These are phyloP conservation scores for Malaclemys terrapin DNA, from an alignment of 2,113 vertebrate species.

Conservation along the genomic window DNA sequence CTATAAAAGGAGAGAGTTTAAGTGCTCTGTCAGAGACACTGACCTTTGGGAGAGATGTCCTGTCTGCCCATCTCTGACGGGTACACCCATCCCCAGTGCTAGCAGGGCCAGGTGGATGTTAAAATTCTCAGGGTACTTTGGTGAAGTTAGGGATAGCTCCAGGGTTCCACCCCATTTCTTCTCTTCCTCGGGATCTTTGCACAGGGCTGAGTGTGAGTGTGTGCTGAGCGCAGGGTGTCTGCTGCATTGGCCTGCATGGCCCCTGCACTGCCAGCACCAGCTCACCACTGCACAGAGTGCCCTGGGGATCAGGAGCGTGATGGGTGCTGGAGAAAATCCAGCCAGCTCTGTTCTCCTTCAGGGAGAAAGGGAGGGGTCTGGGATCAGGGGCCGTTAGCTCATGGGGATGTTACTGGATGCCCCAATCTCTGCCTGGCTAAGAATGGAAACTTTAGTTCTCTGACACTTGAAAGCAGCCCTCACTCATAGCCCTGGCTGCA, in stretches of 20 bases:
- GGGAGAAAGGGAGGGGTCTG: not conserved
- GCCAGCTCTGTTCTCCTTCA: not conserved
- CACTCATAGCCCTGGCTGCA: not conserved
- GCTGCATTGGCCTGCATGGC: no score
- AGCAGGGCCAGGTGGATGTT: not conserved
- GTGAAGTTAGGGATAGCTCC: not conserved
- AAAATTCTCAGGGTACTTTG: not conserved
- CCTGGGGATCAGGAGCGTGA: fast-evolving
- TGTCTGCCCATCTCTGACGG: no score
- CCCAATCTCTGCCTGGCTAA: not conserved
- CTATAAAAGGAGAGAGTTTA: not conserved
- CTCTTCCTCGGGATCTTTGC: no score
- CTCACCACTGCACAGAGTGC: fast-evolving
- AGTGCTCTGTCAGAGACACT: no score
- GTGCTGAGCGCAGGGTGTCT: no score
- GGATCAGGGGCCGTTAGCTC: no score
- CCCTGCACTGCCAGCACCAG: not conserved
- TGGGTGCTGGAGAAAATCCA: not conserved
- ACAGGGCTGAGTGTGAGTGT: not conserved
- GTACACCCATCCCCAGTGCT: not conserved
- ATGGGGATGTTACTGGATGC: no score
- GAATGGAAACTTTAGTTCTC: not conserved
- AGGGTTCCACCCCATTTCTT: not conserved
- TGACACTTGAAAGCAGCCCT: not conserved
- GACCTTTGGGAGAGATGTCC: not conserved